A percentile compares a stretch with the other conserved stretches of the same genome.
phyloP scores from a whole-genome alignment of 2,888 invertebrate genomes.

The Eilema griseolum region DNA sequence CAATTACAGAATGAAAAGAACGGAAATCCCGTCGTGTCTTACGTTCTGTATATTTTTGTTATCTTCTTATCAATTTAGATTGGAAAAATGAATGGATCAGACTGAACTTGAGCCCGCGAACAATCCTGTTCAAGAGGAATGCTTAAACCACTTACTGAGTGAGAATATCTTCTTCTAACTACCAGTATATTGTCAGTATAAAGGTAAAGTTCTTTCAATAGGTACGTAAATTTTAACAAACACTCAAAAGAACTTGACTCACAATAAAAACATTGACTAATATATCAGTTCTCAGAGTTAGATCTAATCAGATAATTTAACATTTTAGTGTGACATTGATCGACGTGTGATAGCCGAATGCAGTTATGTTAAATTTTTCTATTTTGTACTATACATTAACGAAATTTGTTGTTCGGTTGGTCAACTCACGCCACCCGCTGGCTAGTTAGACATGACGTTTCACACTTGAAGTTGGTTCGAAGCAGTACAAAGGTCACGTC shows the following conservation, averaged over 20 bases:
- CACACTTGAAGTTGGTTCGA: slow-evolving; percentile 79
- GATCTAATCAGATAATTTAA: slow-evolving; percentile 69
- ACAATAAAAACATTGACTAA: slow-evolving; percentile 78
- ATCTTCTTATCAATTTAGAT: too few relatives aligned
- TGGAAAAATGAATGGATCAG: too few relatives aligned
- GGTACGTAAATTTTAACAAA: neutral
- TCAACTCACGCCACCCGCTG: slow-evolving; percentile 81
- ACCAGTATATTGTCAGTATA: neutral
- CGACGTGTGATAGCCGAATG: slow-evolving; percentile 80
- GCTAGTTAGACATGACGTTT: slow-evolving; percentile 82
- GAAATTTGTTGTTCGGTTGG: slow-evolving; percentile 66
- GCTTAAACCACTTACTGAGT: too few relatives aligned
- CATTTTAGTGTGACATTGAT: slow-evolving; percentile 77
- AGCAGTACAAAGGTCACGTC: slow-evolving; percentile 81
- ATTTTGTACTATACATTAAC: slow-evolving; percentile 65
- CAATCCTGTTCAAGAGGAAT: too few relatives aligned
- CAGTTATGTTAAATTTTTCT: slow-evolving; percentile 63
- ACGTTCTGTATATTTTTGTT: too few relatives aligned
- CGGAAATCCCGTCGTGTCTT: too few relatives aligned
- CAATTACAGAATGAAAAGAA: too few relatives aligned
- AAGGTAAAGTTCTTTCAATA: slow-evolving; percentile 1
- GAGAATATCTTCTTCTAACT: too few relatives aligned
- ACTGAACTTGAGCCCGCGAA: too few relatives aligned
- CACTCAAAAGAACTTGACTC: slow-evolving; percentile 44
- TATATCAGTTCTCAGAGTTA: slow-evolving; percentile 67